These are phyloP conservation scores for Acipenser ruthenus DNA, from an alignment of 2,797 vertebrate genomes.

Conservation along the genomic window DNA sequence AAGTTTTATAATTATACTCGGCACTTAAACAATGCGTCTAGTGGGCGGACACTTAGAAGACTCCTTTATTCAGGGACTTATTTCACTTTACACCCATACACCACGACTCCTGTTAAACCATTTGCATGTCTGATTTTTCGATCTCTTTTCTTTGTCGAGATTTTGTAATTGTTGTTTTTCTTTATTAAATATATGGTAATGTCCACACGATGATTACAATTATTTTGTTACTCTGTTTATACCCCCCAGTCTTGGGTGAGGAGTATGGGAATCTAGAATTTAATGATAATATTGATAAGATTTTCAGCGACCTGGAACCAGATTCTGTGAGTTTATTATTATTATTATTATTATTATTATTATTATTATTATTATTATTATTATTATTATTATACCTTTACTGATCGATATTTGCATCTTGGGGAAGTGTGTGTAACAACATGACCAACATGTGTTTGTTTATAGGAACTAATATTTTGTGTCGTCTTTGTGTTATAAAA, in stretches of 20 bases:
- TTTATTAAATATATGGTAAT: neutral
- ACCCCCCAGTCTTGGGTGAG: constrained; percentile 22
- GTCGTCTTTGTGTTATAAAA: constrained; percentile 37
- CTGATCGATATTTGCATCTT: too few species aligned
- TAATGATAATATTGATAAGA: constrained; percentile 20
- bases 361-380: neutral
- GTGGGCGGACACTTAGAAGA: constrained; percentile 31
- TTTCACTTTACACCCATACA: constrained; percentile 5
- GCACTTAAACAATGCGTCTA: constrained; percentile 12
- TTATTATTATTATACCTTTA: neutral
- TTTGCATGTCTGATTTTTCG: constrained; percentile 5
- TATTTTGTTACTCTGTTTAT: constrained; percentile 27
- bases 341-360: neutral
- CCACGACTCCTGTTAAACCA: constrained; percentile 24
- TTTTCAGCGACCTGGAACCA: constrained; percentile 34
- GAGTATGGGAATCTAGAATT: constrained; percentile 23
- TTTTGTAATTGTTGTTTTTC: constrained; percentile 6
- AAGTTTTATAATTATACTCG: neutral
- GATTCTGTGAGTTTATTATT: constrained; percentile 38
- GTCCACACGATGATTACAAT: constrained; percentile 37
- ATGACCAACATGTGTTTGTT: too few species aligned
- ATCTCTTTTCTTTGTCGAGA: constrained; percentile 19
- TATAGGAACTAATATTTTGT: neutral
- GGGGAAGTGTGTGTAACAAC: too few species aligned
- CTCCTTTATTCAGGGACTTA: constrained; percentile 3